These are phyloP conservation scores for Invenusta paracnida DNA, from an alignment of 2,888 invertebrate genomes.

Conservation along the genomic window DNA sequence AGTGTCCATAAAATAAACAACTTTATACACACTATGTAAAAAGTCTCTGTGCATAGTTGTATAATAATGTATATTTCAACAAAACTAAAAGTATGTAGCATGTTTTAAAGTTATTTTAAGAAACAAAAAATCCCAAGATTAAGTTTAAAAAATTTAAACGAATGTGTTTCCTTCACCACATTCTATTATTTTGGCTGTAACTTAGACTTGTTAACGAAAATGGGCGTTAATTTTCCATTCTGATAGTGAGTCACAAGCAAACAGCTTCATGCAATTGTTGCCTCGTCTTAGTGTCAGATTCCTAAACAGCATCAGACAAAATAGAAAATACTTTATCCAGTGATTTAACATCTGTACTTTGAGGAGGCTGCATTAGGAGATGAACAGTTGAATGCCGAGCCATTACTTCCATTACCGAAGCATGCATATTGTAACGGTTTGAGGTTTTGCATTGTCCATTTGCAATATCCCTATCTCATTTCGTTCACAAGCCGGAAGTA, in stretches of 20 bases:
- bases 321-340: neutral
- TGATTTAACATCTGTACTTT: neutral
- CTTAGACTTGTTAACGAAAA: neutral
- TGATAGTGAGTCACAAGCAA: neutral
- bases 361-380: neutral
- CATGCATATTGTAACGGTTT: neutral
- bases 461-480: neutral
- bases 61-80: too few species aligned
- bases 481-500: neutral
- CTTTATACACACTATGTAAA: neutral
- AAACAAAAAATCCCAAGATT: neutral
- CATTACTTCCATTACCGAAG: neutral
- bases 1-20: too few species aligned
- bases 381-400: neutral
- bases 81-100: too few species aligned
- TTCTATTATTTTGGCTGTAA: neutral
- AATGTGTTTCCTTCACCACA: neutral
- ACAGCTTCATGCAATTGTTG: neutral
- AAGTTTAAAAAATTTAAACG: neutral
- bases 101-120: neutral
- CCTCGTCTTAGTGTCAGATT: neutral
- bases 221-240: neutral
- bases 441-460: conserved; percentile 6
- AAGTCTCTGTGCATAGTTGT: neutral
- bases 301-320: neutral